Evolutionary conservation across 2,113 vertebrate species (phyloP).

Genomic region (Rhynchopsitta pachyrhyncha): DNA sequence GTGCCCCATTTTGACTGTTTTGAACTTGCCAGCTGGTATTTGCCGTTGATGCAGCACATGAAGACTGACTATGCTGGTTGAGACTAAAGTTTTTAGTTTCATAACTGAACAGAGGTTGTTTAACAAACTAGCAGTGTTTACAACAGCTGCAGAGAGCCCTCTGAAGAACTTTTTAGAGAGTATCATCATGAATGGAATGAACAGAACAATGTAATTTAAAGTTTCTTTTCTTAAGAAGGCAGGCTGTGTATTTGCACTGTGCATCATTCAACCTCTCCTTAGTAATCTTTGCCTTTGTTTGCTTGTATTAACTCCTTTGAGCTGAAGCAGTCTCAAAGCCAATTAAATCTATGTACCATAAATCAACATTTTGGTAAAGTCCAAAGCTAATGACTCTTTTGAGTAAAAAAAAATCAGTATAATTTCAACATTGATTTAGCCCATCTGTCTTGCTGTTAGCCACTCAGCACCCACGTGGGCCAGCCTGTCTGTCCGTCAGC

Average conservation of each 20-base stretch:
- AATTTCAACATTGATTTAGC: neutral
- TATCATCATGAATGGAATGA: neutral
- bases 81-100: neutral
- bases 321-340: neutral
- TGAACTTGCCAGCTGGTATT: neutral
- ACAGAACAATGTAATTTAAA: neutral
- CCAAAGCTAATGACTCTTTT: neutral
- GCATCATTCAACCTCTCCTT: neutral
- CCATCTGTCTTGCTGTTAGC: neutral
- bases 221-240: neutral
- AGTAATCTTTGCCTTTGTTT: neutral
- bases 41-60: neutral
- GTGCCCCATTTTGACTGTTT: rapidly evolving
- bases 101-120: neutral
- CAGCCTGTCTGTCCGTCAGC: neutral
- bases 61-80: neutral
- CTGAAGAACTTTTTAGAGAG: neutral
- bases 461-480: neutral
- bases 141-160: neutral
- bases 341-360: neutral
- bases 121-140: neutral
- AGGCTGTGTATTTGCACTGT: neutral
- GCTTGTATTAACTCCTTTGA: neutral
- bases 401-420: neutral
- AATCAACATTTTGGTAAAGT: neutral